Percentiles rank a stretch among this genome's conserved stretches.
These are phyloP conservation scores for Paramacrobiotus metropolitanus DNA, from an alignment of 1,140 invertebrate species.

Conservation along the genomic window DNA sequence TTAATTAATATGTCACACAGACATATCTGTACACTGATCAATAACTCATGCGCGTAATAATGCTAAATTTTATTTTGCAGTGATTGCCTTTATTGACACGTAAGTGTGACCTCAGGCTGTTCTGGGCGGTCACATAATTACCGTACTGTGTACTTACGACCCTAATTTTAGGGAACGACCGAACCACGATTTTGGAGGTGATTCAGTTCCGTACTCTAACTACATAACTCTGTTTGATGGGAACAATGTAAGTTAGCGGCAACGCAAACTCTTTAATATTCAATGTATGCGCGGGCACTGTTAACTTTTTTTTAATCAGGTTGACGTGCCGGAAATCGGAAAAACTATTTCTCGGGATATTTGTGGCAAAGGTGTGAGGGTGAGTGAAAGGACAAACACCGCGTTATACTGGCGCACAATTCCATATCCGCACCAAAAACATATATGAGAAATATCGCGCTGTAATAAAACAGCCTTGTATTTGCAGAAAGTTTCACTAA, in stretches of 20 bases:
- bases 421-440: too few species aligned
- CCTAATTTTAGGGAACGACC: not conserved
- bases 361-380: not conserved
- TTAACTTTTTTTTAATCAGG: too few species aligned
- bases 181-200: slow-evolving; percentile 1
- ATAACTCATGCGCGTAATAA: too few species aligned
- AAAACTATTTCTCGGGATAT: not conserved
- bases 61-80: not conserved
- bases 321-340: not conserved
- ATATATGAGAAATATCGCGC: too few species aligned
- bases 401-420: too few species aligned
- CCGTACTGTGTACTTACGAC: not conserved
- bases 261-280: too few species aligned
- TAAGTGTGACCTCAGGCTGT: not conserved
- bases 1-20: not conserved
- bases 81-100: not conserved
- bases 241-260: not conserved
- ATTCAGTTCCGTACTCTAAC: not conserved
- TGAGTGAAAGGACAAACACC: too few species aligned
- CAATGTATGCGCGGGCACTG: too few species aligned
- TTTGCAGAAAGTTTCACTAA: not conserved
- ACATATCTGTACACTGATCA: not conserved
- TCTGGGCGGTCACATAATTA: not conserved
- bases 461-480: too few species aligned
- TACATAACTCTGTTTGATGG: not conserved